These are phyloP conservation scores for Erythrolamprus reginae DNA, from an alignment of 2,113 vertebrate genomes.

Conservation along the genomic window DNA sequence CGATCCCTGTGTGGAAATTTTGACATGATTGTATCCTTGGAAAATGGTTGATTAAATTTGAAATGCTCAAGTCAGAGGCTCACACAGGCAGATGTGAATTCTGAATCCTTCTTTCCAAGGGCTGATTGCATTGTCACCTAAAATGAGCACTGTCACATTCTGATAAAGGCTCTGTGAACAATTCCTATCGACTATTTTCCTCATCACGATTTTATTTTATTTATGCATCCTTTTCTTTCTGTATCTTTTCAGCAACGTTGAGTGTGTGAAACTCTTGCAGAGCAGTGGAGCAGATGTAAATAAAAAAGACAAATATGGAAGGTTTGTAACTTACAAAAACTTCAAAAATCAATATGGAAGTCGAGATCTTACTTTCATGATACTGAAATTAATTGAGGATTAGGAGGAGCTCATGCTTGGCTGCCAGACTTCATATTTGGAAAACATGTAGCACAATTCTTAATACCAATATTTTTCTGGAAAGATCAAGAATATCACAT, in stretches of 20 bases:
- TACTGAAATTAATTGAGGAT: not conserved
- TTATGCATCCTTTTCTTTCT: slow-evolving; percentile 44
- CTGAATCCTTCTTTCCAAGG: not conserved
- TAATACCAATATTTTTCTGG: not conserved
- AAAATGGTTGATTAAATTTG: not conserved
- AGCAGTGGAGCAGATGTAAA: slow-evolving; percentile 92
- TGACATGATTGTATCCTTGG: not conserved
- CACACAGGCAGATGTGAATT: not conserved
- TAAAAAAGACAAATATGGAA: slow-evolving; percentile 88
- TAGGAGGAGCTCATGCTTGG: not conserved
- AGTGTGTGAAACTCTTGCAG: slow-evolving; percentile 93
- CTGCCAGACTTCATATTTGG: not conserved
- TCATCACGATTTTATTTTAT: slow-evolving; percentile 13
- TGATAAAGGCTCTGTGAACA: not conserved
- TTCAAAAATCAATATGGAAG: not conserved
- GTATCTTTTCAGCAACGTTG: slow-evolving; percentile 86
- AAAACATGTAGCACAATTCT: not conserved
- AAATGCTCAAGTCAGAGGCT: not conserved
- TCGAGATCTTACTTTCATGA: slow-evolving; percentile 7
- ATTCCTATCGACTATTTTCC: not conserved
- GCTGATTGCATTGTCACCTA: not conserved
- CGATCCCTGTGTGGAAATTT: not conserved
- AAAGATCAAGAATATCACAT: not conserved
- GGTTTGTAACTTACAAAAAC: slow-evolving; percentile 69
- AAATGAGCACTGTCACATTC: not conserved